Evolutionary conservation across 2,888 invertebrate genomes (phyloP).

Genomic region (Sinodicranocentrus sp.): DNA sequence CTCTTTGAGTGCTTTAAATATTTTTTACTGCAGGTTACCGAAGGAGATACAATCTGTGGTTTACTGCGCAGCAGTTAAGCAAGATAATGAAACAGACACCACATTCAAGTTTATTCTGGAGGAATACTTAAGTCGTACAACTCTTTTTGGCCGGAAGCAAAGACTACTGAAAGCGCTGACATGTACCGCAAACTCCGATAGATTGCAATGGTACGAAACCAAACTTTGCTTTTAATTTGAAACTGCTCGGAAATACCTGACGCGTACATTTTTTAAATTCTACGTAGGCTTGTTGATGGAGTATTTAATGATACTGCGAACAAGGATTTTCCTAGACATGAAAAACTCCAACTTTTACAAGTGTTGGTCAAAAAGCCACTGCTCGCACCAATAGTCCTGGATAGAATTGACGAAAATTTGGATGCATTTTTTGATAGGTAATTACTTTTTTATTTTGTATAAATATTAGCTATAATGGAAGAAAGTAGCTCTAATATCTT

Average conservation of each 20-base stretch:
- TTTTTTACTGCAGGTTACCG: conserved; percentile 20
- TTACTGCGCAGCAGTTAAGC: conserved; percentile 26
- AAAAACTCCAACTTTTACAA: conserved; percentile 16
- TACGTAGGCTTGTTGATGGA: background rate
- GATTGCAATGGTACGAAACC: conserved; percentile 49
- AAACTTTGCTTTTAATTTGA: background rate
- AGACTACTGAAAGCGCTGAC: conserved; percentile 39
- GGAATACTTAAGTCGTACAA: conserved; percentile 23
- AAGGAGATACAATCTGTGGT: conserved; percentile 38
- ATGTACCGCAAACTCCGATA: conserved; percentile 20
- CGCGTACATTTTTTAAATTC: too few relatives aligned
- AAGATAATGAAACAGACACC: background rate
- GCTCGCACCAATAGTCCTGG: background rate
- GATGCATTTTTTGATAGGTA: conserved; percentile 37
- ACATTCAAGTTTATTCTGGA: conserved; percentile 11
- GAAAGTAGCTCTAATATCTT: background rate
- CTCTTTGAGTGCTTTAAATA: background rate
- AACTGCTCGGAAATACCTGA: too few relatives aligned
- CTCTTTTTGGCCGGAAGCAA: conserved; percentile 45
- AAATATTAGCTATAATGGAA: too few relatives aligned
- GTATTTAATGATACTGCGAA: conserved; percentile 5
- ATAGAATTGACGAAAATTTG: background rate
- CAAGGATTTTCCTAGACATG: background rate
- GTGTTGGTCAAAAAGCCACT: conserved; percentile 19
- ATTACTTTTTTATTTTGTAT: conserved; percentile 1